Conservation (phyloP, 2,797 vertebrate species). For the Tympanoctomys barrerae region DNA sequence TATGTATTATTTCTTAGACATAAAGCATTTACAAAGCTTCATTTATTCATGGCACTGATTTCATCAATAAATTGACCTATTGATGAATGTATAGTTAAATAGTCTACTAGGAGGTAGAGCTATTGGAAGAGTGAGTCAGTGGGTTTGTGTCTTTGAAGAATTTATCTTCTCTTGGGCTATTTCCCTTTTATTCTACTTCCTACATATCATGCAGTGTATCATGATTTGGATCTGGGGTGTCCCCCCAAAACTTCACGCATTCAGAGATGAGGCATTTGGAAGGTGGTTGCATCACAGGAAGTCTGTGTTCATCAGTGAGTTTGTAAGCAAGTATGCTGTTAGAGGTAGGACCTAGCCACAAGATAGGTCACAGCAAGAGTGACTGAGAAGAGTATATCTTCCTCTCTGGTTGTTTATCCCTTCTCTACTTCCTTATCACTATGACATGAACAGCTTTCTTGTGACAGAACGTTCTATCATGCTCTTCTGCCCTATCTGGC, state of each 20-base stretch:
- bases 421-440: neutral
- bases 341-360: neutral
- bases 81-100: neutral
- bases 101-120: neutral
- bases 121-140: neutral
- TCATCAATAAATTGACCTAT: neutral
- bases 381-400: neutral
- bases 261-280: neutral
- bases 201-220: neutral
- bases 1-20: neutral
- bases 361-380: neutral
- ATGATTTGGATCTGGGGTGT: neutral
- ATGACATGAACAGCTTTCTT: neutral
- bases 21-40: neutral
- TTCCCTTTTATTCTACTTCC: neutral
- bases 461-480: neutral
- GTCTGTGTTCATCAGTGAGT: neutral
- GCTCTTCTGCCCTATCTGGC: neutral
- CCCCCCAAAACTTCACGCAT: neutral
- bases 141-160: neutral
- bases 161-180: neutral
- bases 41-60: neutral
- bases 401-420: neutral
- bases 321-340: neutral
- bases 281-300: neutral